Base-by-base conservation (phyloP, 2,888 invertebrate genomes). In the Druceiella hillmani region DNA sequence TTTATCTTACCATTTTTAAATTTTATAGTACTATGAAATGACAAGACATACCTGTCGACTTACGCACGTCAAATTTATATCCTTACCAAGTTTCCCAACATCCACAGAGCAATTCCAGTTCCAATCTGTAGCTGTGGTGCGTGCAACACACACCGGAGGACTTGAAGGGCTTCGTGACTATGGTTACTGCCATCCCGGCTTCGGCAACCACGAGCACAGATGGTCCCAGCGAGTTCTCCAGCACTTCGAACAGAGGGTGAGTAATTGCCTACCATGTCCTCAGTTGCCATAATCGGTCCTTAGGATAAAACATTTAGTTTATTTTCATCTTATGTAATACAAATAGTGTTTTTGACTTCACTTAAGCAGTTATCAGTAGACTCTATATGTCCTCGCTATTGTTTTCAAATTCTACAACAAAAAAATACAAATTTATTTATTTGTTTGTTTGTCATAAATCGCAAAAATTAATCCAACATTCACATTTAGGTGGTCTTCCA, bases 101-200 rank as follows among this genome's bases (percentile, higher is more conserved):
- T 43, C 44, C 50, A 16, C 46, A 78, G 78, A 73, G 17, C 54
- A 58, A 0, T 70, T 56, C 44, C 66, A 76, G 7, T 80, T 75
- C 51, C 74, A 79, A 56, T 66, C 78, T 0, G 82, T 79, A 3
- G 77, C 76, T 0, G 59, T 83, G 2, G 76, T 81, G 0, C 67
- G 66, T 1, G 58, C 52, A 9, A 58, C 54, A 15, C 69, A 73
- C 49, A 58, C 56, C 0, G 66, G 66, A 7, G 72, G 72, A 0
- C 55, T 79, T 2, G 57, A 58, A 2, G 68, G 66, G 7, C 59
- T 81, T 1, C 60, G 59, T 10, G 71, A 71, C 1, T 68, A 64
- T 3, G 71, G 68, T 10, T 75, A 77, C 54, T 83, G 83, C 47
- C 83, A 83, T 57, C 82, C 82, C 1, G 83, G 83, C 0, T 66